Evolutionary conservation across 2,888 invertebrate species (phyloP).

Genomic region (Brachycybe producta): DNA sequence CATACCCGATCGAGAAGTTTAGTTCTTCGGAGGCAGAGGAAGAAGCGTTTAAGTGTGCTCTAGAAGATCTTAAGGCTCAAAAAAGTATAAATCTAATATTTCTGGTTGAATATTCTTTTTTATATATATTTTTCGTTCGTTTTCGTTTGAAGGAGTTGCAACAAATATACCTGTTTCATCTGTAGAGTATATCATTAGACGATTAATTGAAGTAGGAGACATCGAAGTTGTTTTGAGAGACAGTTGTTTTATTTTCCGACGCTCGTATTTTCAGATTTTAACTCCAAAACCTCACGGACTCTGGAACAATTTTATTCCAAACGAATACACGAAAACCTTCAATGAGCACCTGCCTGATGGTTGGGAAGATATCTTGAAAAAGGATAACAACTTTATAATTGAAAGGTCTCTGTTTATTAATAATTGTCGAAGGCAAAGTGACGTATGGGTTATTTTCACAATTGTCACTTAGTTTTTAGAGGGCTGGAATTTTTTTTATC

Average conservation of each 20-base stretch:
- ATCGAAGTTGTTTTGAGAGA: too few relatives aligned
- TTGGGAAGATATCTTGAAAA: not conserved
- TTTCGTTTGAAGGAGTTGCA: not conserved
- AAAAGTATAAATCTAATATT: not conserved
- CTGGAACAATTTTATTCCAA: not conserved
- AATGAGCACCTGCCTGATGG: constrained; percentile 2
- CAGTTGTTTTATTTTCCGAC: not conserved
- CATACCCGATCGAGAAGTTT: constrained; percentile 18
- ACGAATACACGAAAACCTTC: not conserved
- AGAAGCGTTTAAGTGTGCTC: constrained; percentile 19
- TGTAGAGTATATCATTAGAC: not conserved
- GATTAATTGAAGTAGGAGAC: constrained; percentile 2
- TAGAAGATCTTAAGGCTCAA: constrained; percentile 12
- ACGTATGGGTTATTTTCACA: too few relatives aligned
- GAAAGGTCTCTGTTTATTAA: not conserved
- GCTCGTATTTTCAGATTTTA: not conserved
- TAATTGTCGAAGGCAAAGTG: too few relatives aligned
- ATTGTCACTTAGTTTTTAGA: too few relatives aligned
- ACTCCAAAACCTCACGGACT: not conserved
- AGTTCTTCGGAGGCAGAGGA: constrained; percentile 19
- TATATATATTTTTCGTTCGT: not conserved
- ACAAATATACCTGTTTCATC: not conserved
- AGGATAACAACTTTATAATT: not conserved
- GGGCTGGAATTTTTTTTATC: too few relatives aligned
- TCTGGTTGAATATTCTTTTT: not conserved